phyloP scores from a whole-genome alignment of 2,888 invertebrate genomes.

The Eristalis intricaria region DNA sequence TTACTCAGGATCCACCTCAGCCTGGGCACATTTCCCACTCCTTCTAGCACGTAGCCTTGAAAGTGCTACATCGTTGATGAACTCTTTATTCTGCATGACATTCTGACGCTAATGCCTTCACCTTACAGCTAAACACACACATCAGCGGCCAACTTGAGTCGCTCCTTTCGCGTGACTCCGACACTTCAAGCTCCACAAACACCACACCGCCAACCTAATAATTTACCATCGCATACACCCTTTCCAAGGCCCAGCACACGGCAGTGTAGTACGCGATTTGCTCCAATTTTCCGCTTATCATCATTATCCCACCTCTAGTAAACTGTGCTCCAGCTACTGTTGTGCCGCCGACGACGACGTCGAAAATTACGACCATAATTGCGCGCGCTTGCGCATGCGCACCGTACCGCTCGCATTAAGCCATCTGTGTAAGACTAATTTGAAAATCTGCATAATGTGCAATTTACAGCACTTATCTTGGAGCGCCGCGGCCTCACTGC shows the following conservation, averaged over 20 bases:
- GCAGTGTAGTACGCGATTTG: constrained; percentile 1
- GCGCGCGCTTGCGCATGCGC: constrained; percentile 43
- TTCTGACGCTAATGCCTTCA: neutral
- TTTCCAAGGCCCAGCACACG: neutral
- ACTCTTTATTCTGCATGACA: neutral
- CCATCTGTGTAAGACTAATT: constrained; percentile 67
- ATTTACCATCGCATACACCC: constrained; percentile 19
- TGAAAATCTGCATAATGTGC: constrained; percentile 71
- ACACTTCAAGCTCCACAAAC: constrained; percentile 19
- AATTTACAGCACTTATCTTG: constrained; percentile 66
- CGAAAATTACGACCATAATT: constrained; percentile 65
- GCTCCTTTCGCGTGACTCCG: constrained; percentile 34
- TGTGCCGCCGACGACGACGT: constrained; percentile 1
- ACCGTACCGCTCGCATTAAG: constrained; percentile 51
- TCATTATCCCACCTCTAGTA: constrained; percentile 68
- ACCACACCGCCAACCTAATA: constrained; percentile 32
- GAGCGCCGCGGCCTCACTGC: constrained; percentile 18
- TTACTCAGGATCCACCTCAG: too few relatives aligned
- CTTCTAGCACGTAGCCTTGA: neutral
- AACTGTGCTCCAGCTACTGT: constrained; percentile 65
- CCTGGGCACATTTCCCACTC: too few relatives aligned
- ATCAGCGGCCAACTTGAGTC: neutral
- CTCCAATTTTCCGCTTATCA: constrained; percentile 69
- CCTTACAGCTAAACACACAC: neutral
- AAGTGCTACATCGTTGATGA: neutral